Base-by-base conservation (phyloP, 1,140 invertebrate species). In the Oryzaephilus surinamensis region DNA sequence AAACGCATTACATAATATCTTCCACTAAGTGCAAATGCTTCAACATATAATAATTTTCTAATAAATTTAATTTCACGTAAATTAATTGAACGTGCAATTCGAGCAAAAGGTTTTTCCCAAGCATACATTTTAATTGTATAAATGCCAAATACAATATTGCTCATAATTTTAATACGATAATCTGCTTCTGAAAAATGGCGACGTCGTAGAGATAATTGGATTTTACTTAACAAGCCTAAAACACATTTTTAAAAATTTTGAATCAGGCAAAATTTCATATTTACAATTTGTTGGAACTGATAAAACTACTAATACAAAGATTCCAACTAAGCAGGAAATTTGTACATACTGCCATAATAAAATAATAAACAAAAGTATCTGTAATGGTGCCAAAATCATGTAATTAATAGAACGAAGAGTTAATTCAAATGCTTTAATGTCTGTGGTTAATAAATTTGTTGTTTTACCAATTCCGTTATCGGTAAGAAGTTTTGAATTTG, bases 371-470 rank as follows among this genome's bases (percentile, higher is more conserved):
- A 70, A 54, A 3, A 69, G 54, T 4, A 68, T 50, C 52, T 89
- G 83, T 12, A 86, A 50, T 0, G 81, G 84, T 19, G 80, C 75
- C 18, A 79, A 65, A 77, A 76, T 80, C 3, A 79, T 48, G 51
- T 71, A 71, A 52, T 80, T 74, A 15, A 79, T 52, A 48, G 69
- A 73, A 44, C 74, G 61, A 19, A 75, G 67, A 0, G 72, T 66
- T 46, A 64, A 65, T 49, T 81, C 77, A 34, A 81, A 73, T 3
- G 77, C 64, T 52, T 68, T 71, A 1, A 81, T 67, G 54, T 91
- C 86, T 51, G 89, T 91, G 1, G 86, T 85, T 35, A 92, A 62
- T 7, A 91, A 60, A 62, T 92, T 92, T 3, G 90, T 79, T 19
- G 91, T 68, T 63, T 88, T 84, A 0, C 86, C 86, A 2, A 77